Evolutionary conservation across 1,140 invertebrate species (phyloP).

Genomic region (Grapholita molesta): DNA sequence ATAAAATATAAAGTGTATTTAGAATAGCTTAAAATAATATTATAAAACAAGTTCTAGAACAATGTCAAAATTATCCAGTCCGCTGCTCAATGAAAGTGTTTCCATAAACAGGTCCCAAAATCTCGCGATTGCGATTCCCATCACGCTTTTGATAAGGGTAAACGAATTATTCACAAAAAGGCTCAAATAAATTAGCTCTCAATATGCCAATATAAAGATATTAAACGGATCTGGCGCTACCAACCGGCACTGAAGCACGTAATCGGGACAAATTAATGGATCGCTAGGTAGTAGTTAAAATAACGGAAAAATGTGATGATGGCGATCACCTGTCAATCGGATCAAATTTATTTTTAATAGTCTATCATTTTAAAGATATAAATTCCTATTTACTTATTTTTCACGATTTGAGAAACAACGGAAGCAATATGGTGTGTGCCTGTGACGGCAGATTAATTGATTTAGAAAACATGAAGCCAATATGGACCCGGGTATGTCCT

Average conservation of each 20-base stretch:
- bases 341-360: no score
- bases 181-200: conserved; percentile 29
- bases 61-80: neutral
- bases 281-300: no score
- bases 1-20: no score
- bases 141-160: conserved; percentile 38
- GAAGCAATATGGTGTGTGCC: no score
- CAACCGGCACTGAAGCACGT: neutral
- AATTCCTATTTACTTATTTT: no score
- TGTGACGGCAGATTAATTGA: no score
- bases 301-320: neutral
- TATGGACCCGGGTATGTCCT: no score
- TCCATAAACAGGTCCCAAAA: conserved; percentile 21
- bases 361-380: no score
- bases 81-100: conserved; percentile 17
- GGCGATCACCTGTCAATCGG: neutral
- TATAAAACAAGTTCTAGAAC: no score
- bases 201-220: conserved; percentile 13
- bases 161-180: conserved; percentile 36
- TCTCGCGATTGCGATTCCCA: conserved; percentile 29
- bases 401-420: no score
- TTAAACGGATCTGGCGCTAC: neutral
- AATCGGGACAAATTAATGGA: neutral
- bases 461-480: no score
- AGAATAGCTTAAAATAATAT: no score